These are phyloP conservation scores for Steinernema carpocapsae DNA, from an alignment of 2,888 invertebrate species.

Conservation along the genomic window DNA sequence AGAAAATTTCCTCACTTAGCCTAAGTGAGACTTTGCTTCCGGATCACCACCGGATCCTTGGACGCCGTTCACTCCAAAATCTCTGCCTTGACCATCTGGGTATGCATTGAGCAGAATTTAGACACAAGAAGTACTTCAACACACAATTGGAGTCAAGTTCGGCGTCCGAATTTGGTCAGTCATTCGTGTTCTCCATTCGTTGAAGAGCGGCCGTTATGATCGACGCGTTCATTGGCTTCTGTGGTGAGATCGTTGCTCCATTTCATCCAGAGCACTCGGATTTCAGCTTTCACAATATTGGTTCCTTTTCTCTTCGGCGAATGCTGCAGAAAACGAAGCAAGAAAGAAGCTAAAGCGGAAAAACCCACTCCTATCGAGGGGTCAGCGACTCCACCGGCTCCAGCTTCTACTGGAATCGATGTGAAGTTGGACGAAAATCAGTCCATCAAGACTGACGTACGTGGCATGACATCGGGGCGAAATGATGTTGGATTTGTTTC, in stretches of 20 bases:
- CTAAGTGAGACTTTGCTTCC: too few species aligned
- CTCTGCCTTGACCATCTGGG: too few species aligned
- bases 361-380: background rate
- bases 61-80: too few species aligned
- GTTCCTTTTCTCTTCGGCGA: background rate
- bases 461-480: background rate
- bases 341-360: background rate
- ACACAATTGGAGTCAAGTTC: too few species aligned
- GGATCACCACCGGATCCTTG: too few species aligned
- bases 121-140: too few species aligned
- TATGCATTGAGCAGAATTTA: too few species aligned
- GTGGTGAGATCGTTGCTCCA: background rate
- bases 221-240: background rate
- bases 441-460: background rate
- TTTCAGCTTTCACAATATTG: conserved; percentile 2
- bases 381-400: background rate
- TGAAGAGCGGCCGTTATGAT: too few species aligned
- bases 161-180: too few species aligned
- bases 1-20: too few species aligned
- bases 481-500: background rate
- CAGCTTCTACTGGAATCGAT: background rate
- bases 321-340: conserved; percentile 1
- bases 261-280: too few species aligned
- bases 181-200: too few species aligned
- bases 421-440: background rate